phyloP scores from a whole-genome alignment of 2,888 invertebrate species.

The Trypoxylon attenuatum region DNA sequence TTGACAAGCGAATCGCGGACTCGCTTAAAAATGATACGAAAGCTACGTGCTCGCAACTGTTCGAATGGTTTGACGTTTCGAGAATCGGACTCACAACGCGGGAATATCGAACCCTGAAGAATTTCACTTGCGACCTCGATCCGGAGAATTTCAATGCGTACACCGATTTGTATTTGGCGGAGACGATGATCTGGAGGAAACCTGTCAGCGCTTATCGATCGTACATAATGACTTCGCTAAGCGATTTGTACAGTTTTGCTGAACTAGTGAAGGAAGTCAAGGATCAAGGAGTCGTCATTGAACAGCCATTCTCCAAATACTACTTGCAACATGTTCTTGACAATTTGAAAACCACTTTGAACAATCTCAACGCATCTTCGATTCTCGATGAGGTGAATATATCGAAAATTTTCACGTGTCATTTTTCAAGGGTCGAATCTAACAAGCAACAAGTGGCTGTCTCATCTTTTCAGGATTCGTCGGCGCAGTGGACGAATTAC shows the following conservation, averaged over 20 bases:
- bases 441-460: not conserved
- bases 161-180: constrained; percentile 54
- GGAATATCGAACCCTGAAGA: constrained; percentile 59
- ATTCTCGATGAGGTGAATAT: constrained; percentile 12
- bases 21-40: constrained; percentile 12
- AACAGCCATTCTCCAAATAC: constrained; percentile 73
- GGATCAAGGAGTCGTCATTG: constrained; percentile 62
- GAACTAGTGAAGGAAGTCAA: constrained; percentile 19
- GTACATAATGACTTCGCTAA: constrained; percentile 38
- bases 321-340: constrained; percentile 71
- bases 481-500: constrained; percentile 36
- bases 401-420: not conserved
- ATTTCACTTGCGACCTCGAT: constrained; percentile 60
- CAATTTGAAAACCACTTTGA: constrained; percentile 65
- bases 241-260: constrained; percentile 53
- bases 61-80: constrained; percentile 57
- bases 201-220: constrained; percentile 57
- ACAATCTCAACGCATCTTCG: constrained; percentile 23
- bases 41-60: constrained; percentile 55
- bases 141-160: constrained; percentile 63
- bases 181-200: constrained; percentile 46
- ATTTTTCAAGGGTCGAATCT: not conserved
- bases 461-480: constrained; percentile 15
- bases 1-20: constrained; percentile 44
- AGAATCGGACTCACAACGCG: constrained; percentile 51